phyloP scores from a whole-genome alignment of 2,888 invertebrate genomes.

The Agrotis segetum region DNA sequence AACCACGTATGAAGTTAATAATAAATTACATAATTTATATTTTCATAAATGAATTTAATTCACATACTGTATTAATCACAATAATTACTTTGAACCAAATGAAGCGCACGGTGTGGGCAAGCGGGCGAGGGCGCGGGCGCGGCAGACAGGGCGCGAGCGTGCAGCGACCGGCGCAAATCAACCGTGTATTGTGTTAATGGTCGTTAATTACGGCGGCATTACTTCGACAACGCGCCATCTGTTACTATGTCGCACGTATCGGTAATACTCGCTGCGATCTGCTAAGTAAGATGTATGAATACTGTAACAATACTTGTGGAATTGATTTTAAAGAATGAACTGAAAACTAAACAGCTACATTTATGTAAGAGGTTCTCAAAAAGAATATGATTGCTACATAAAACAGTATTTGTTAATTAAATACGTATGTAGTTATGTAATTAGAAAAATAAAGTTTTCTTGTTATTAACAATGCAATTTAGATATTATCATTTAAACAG shows the following conservation, averaged over 20 bases:
- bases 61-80: not conserved
- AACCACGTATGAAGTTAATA: not conserved
- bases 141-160: not conserved
- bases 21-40: too few relatives aligned
- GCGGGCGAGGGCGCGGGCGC: not conserved
- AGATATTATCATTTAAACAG: too few relatives aligned
- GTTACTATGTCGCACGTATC: slow-evolving; percentile 21
- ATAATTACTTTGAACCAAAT: slow-evolving; percentile 6
- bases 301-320: not conserved
- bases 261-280: not conserved
- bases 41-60: not conserved
- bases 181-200: slow-evolving; percentile 40
- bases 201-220: slow-evolving; percentile 54
- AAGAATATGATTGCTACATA: not conserved
- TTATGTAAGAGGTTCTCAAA: not conserved
- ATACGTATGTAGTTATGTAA: too few relatives aligned
- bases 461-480: too few relatives aligned
- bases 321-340: not conserved
- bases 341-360: not conserved
- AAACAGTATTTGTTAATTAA: too few relatives aligned
- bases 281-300: not conserved
- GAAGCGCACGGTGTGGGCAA: slow-evolving; percentile 2
- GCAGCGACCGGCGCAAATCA: slow-evolving; percentile 6
- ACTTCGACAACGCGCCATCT: slow-evolving; percentile 33
- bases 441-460: too few relatives aligned